A percentile compares a stretch with the other conserved stretches of the same genome.
These are phyloP conservation scores for Motacilla alba DNA, from an alignment of 2,113 vertebrate genomes.

Conservation along the genomic window DNA sequence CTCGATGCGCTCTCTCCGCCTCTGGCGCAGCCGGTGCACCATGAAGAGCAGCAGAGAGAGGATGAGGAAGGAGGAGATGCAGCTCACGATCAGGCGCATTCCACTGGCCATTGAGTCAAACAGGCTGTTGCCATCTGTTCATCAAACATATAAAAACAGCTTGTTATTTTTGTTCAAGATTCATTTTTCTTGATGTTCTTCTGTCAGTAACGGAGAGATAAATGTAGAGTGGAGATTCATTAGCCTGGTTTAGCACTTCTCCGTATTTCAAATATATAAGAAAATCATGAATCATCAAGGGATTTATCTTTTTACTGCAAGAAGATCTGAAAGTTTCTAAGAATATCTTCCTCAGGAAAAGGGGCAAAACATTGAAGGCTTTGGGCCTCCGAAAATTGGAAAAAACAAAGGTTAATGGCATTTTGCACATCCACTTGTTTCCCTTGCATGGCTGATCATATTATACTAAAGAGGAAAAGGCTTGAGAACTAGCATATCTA, in stretches of 20 bases:
- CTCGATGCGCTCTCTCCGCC: conserved; percentile 92
- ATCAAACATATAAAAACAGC: background rate
- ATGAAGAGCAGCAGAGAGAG: conserved; percentile 97
- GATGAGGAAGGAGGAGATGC: conserved; percentile 98
- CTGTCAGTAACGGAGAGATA: background rate
- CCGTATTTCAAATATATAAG: background rate
- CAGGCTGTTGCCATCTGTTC: conserved; percentile 89
- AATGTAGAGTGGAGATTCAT: background rate
- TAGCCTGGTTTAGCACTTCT: background rate
- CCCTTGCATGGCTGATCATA: background rate
- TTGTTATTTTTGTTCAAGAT: background rate
- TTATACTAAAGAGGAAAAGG: background rate
- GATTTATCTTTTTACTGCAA: background rate
- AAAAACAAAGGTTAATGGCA: background rate
- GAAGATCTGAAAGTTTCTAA: background rate
- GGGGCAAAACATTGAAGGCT: background rate
- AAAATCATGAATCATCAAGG: background rate
- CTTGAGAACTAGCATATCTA: background rate
- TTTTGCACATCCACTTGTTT: background rate
- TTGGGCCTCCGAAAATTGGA: fast-evolving
- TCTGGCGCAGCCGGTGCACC: conserved; percentile 94
- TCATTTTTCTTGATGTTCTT: background rate
- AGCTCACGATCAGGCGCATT: conserved; percentile 97
- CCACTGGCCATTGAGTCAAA: conserved; percentile 98
- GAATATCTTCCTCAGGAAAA: background rate